phyloP scores from a whole-genome alignment of 2,113 vertebrate genomes.

The Equus quagga region DNA sequence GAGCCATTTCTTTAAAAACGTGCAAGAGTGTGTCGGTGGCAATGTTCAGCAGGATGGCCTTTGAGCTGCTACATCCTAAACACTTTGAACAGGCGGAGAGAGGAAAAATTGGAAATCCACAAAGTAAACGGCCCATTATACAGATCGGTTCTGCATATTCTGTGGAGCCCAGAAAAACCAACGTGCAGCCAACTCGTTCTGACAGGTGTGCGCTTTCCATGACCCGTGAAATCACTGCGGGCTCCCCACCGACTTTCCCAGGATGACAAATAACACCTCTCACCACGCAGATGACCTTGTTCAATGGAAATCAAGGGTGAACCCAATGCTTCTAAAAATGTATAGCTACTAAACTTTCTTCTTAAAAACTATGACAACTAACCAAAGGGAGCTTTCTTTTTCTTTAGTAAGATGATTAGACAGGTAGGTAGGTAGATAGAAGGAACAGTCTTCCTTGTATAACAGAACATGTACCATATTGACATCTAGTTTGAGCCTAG shows the following conservation, averaged over 20 bases:
- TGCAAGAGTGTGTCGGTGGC: neutral
- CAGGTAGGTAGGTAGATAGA: neutral
- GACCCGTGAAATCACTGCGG: neutral
- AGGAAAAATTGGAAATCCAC: neutral
- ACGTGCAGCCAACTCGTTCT: neutral
- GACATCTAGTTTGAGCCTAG: neutral
- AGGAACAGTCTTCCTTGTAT: neutral
- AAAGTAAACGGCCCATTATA: neutral
- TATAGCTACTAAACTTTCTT: neutral
- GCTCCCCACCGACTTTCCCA: neutral
- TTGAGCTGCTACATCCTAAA: neutral
- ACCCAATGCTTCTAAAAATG: neutral
- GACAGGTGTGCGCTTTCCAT: neutral
- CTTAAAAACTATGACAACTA: neutral
- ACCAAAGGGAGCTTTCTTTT: neutral
- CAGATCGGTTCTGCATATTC: neutral
- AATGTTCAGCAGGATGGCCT: conserved; percentile 35
- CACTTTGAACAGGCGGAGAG: neutral
- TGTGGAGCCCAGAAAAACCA: neutral
- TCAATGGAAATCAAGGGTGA: neutral
- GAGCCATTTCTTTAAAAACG: conserved; percentile 57
- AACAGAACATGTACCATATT: neutral
- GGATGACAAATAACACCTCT: neutral
- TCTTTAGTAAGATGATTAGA: neutral
- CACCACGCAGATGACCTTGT: neutral